phyloP scores from a whole-genome alignment of 2,797 vertebrate genomes.

The Hipposideros larvatus region DNA sequence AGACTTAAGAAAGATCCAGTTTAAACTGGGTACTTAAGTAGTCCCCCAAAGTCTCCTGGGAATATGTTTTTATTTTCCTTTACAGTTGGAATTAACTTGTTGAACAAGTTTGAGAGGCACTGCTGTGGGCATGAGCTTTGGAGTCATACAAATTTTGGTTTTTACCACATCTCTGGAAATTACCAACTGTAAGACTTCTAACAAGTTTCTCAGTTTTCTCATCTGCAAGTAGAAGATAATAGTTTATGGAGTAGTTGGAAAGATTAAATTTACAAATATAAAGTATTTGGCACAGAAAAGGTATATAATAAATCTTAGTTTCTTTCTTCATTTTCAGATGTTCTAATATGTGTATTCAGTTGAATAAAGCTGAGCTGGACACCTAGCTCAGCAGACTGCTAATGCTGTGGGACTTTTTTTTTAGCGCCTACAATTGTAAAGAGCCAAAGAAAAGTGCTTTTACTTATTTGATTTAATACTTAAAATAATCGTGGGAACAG shows the following conservation, averaged over 20 bases:
- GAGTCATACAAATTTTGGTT: not conserved
- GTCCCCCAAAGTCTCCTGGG: not conserved
- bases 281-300: not conserved
- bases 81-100: not conserved
- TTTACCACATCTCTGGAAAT: not conserved
- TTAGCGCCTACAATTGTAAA: not conserved
- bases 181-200: not conserved
- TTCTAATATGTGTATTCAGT: not conserved
- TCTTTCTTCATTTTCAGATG: slow-evolving; percentile 22
- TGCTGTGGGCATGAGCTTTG: not conserved
- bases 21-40: not conserved
- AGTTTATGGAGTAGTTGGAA: not conserved
- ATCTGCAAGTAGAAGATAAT: not conserved
- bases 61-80: not conserved
- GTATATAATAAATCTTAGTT: not conserved
- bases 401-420: not conserved
- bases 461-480: not conserved
- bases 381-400: not conserved
- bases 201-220: not conserved
- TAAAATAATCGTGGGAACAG: not conserved
- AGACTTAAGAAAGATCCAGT: not conserved
- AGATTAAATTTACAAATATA: slow-evolving; percentile 20
- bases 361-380: not conserved
- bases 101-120: slow-evolving; percentile 33
- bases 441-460: not conserved